Percentiles rank a stretch among this genome's conserved stretches.
Evolutionary conservation across 2,113 vertebrate genomes (phyloP).

Genomic region (Typhlomys cinereus): DNA sequence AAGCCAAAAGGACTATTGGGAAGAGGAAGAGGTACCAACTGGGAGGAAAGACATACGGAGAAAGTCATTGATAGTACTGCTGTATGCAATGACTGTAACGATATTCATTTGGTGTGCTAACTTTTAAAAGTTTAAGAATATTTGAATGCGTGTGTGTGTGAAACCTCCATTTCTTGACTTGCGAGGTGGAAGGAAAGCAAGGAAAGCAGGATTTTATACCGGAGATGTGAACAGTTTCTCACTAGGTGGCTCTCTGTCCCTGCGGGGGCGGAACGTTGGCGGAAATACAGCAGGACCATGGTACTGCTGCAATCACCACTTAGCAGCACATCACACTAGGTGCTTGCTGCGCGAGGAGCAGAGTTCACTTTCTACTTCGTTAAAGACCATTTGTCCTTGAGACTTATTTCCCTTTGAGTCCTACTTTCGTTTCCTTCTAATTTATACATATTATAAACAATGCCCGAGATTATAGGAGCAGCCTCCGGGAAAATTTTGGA

Average conservation of each 20-base stretch:
- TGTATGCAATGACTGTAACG: neutral
- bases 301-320: neutral
- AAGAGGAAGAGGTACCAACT: neutral
- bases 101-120: neutral
- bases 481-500: neutral
- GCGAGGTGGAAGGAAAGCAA: neutral
- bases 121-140: neutral
- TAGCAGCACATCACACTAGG: neutral
- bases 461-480: neutral
- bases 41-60: neutral
- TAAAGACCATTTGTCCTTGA: slow-evolving; percentile 8
- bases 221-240: slow-evolving; percentile 16
- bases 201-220: neutral
- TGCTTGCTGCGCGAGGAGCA: neutral
- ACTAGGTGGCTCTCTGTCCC: slow-evolving; percentile 72
- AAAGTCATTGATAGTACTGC: neutral
- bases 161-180: neutral
- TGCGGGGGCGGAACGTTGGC: neutral
- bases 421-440: slow-evolving; percentile 49
- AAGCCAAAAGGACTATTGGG: neutral
- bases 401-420: slow-evolving; percentile 22
- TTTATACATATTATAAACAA: neutral
- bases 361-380: slow-evolving; percentile 10
- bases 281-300: neutral
- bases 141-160: neutral